A percentile compares a stretch with the other conserved stretches of the same genome.
These are phyloP conservation scores for Typhlichthys subterraneus DNA, from an alignment of 2,797 vertebrate genomes.

Conservation along the genomic window DNA sequence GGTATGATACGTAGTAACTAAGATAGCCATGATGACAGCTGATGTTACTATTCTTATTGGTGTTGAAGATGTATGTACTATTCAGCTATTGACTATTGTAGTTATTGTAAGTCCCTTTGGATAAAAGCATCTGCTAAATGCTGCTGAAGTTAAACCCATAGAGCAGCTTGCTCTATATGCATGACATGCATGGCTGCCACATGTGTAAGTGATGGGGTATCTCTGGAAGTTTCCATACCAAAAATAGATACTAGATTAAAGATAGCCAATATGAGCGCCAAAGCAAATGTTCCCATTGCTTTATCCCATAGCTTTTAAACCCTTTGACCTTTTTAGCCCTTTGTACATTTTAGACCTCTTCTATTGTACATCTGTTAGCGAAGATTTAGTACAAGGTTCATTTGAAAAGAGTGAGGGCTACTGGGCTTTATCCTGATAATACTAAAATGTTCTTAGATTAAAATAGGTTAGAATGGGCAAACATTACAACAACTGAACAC, in stretches of 20 bases:
- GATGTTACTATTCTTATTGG: too few species aligned
- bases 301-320: slow-evolving; percentile 8
- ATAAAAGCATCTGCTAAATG: too few species aligned
- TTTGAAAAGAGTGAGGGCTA: not conserved
- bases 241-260: not conserved
- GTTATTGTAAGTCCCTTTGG: too few species aligned
- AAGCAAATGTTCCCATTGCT: not conserved
- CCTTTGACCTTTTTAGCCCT: not conserved
- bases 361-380: not conserved
- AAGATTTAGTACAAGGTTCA: not conserved
- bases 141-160: too few species aligned
- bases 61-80: too few species aligned
- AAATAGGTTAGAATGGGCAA: too few species aligned
- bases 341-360: not conserved
- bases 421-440: not conserved
- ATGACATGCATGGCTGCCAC: not conserved
- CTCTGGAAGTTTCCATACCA: not conserved
- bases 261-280: not conserved
- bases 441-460: not conserved
- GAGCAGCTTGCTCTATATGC: not conserved
- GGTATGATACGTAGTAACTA: too few species aligned
- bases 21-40: too few species aligned
- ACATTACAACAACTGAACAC: too few species aligned
- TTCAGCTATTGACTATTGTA: too few species aligned
- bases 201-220: not conserved